These are phyloP conservation scores for Apodemia duryi DNA, from an alignment of 2,888 invertebrate species.

Conservation along the genomic window DNA sequence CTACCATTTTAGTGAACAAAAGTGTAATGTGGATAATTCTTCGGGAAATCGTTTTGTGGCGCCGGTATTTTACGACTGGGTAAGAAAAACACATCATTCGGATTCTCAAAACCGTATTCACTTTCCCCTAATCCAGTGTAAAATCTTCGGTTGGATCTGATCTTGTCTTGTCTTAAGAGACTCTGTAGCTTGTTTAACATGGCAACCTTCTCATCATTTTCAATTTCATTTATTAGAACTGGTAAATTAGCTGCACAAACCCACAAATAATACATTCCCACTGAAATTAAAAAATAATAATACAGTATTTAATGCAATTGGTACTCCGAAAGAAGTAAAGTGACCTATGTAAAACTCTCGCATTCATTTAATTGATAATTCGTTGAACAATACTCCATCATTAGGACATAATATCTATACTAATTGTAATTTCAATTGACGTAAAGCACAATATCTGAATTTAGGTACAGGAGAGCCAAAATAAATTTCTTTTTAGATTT, in stretches of 20 bases:
- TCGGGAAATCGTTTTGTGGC: not conserved
- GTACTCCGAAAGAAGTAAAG: too few relatives aligned
- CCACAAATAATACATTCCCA: constrained; percentile 71
- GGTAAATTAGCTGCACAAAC: constrained; percentile 64
- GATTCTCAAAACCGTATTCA: constrained; percentile 20
- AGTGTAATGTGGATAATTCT: not conserved
- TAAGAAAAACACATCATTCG: constrained; percentile 23
- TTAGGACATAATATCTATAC: too few relatives aligned
- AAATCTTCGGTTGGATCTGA: constrained; percentile 2
- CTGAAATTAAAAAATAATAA: constrained; percentile 41
- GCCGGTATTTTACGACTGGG: constrained; percentile 17
- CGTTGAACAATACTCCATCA: too few relatives aligned
- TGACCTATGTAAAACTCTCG: too few relatives aligned
- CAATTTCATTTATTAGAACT: constrained; percentile 61
- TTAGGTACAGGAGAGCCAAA: too few relatives aligned
- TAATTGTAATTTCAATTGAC: too few relatives aligned
- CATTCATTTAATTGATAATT: too few relatives aligned
- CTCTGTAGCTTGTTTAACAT: constrained; percentile 52
- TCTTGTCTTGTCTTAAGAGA: constrained; percentile 35
- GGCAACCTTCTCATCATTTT: constrained; percentile 56
- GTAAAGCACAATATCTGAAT: too few relatives aligned
- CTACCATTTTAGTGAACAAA: not conserved
- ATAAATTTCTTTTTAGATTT: too few relatives aligned
- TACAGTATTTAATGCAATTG: not conserved
- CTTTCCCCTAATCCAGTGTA: constrained; percentile 1